Conservation (phyloP, 2,797 vertebrate species). For the Phrynocephalus forsythii region DNA sequence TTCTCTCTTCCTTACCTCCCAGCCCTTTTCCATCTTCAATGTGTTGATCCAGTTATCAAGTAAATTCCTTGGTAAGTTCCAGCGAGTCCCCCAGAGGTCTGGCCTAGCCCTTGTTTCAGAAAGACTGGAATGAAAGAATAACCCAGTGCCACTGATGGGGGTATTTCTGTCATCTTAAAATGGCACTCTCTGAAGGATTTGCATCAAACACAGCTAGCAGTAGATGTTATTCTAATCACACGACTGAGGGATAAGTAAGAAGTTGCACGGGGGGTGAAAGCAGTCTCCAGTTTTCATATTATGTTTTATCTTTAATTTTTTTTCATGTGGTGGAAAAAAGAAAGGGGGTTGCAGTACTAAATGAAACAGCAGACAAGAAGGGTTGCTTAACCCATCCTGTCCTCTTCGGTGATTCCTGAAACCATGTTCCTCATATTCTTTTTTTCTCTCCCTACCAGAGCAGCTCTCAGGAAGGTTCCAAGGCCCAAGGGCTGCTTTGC, state of each 20-base stretch:
- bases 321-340: neutral
- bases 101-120: constrained; percentile 39
- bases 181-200: constrained; percentile 31
- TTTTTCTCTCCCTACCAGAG: neutral
- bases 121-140: constrained; percentile 28
- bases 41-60: constrained; percentile 39
- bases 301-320: neutral
- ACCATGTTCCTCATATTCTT: neutral
- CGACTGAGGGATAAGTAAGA: neutral
- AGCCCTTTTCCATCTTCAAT: neutral
- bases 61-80: constrained; percentile 19
- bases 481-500: too few relatives aligned
- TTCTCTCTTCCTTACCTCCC: neutral
- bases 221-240: neutral
- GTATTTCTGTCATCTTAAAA: constrained; percentile 13
- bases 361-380: accelerated
- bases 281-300: constrained; percentile 9
- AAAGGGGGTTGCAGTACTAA: neutral
- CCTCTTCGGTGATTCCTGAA: neutral
- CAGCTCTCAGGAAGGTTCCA: neutral
- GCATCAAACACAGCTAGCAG: constrained; percentile 18
- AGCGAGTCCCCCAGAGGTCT: constrained; percentile 45
- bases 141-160: constrained; percentile 34
- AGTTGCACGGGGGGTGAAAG: neutral
- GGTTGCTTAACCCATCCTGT: too few relatives aligned